These are phyloP conservation scores for Lasioglossum figueresi DNA, from an alignment of 2,888 invertebrate genomes.

Conservation along the genomic window DNA sequence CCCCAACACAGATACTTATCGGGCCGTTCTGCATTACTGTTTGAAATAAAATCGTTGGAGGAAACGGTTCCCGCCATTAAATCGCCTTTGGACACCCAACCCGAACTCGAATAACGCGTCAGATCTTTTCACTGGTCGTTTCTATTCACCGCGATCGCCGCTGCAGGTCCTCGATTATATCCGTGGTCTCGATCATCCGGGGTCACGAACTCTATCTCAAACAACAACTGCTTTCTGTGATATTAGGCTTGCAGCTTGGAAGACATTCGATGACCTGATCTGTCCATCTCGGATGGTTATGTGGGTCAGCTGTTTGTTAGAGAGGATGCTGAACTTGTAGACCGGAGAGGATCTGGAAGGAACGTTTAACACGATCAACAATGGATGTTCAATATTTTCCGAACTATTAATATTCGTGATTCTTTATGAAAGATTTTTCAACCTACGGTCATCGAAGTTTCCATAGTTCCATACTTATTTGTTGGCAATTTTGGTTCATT, in stretches of 20 bases:
- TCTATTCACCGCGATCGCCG: slow-evolving; percentile 4
- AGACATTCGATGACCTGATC: slow-evolving; percentile 9
- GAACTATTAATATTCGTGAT: neutral
- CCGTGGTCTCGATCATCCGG: slow-evolving; percentile 5
- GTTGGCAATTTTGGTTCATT: too few species aligned
- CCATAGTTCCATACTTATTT: too few species aligned
- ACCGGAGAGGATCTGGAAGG: neutral
- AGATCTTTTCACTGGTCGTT: neutral
- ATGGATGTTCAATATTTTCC: neutral
- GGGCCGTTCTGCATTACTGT: slow-evolving; percentile 1
- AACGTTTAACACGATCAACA: neutral
- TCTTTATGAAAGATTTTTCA: neutral
- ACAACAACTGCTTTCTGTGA: slow-evolving; percentile 2
- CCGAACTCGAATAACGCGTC: slow-evolving; percentile 9
- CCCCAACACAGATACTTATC: slow-evolving; percentile 1
- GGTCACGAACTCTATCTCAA: slow-evolving; percentile 10
- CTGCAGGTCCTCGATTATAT: slow-evolving; percentile 12
- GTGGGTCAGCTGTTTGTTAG: slow-evolving; percentile 7
- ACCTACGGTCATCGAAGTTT: too few species aligned
- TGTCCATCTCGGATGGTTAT: neutral
- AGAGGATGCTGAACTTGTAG: neutral
- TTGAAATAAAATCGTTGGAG: neutral
- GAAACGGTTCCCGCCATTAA: neutral
- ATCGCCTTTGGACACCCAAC: slow-evolving; percentile 8
- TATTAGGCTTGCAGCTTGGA: neutral